Base-by-base conservation (phyloP, 2,113 vertebrate genomes). In the Gadus macrocephalus region DNA sequence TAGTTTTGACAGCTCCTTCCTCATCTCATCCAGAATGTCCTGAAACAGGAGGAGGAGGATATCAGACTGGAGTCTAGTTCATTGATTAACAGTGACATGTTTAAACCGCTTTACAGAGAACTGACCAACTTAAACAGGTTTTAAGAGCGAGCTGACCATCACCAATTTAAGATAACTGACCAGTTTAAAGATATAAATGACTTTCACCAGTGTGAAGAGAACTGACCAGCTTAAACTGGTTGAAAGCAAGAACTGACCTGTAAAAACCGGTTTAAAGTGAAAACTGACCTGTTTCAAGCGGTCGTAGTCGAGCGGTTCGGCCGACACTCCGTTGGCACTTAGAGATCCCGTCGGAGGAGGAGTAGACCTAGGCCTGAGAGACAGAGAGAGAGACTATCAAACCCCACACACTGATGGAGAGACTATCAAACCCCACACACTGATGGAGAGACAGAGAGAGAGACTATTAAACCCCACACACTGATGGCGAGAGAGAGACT, bases 21-120 rank as follows among this genome's bases (percentile, higher is more conserved):
- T 96, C 97, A 99, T 99, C 91, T 98, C 97, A 74, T 99, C 96
- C 93, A 99, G 92, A 87, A 99, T 98, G 81, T 99, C 97, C 97
- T 99, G 49, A 56, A 87, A 78, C 49, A 49, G 19, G 4, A 12
- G 59, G 3, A 20, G 8, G 9, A 20, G 19, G n/a, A n/a, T n/a
- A 20, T 61, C 59, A 20, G n/a, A 22, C 11, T 20, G n/a, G n/a
- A 19, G n/a, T 20, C 17, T 61, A 22, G 8, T n/a, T 27, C 31
- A 15, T 16, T 5, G 27, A 25, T 64, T 11, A 11, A 49, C 8
- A 49, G 3, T 49, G 42, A 49, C 42, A 9, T 11, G 42, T 49
- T 49, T n/a, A 61, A 61, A 61, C 20, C 17, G 9, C 8, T 49
- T 49, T 42, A 42, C 0, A 60, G 20, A 60, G 7, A 9, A 60